A percentile compares a stretch with the other conserved stretches of the same genome.
Conservation (phyloP, 1,140 invertebrate species). For the Agrypnia vestita region DNA sequence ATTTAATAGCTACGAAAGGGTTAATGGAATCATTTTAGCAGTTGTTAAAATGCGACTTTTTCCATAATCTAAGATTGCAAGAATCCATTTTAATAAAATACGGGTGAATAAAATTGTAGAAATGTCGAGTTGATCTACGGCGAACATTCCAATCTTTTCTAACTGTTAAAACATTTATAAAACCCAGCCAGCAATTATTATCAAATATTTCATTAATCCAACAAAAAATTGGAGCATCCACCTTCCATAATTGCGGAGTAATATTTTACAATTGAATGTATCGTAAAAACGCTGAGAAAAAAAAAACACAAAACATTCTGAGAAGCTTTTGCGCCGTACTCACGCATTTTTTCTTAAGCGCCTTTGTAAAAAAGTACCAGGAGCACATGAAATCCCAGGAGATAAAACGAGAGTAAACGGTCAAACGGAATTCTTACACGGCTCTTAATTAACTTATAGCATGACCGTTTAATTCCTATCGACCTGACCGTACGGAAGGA, state of each 20-base stretch:
- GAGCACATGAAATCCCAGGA: constrained; percentile 13
- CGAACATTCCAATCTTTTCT: not conserved
- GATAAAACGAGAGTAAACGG: constrained; percentile 4
- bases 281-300: not conserved
- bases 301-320: not conserved
- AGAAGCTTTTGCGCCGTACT: too few relatives aligned
- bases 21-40: too few relatives aligned
- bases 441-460: constrained; percentile 41
- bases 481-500: not conserved
- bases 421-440: constrained; percentile 17
- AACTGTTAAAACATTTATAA: constrained; percentile 13
- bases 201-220: not conserved
- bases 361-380: constrained; percentile 10
- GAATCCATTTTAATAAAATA: too few relatives aligned
- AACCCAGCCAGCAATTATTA: not conserved
- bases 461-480: constrained; percentile 33
- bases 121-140: too few relatives aligned
- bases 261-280: constrained; percentile 11
- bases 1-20: too few relatives aligned
- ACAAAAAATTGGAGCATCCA: constrained; percentile 16
- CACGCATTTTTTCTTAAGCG: not conserved
- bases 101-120: too few relatives aligned
- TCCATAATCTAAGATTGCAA: too few relatives aligned
- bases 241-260: not conserved
- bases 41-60: too few relatives aligned